Percentiles rank a stretch among this genome's conserved stretches.
These are phyloP conservation scores for Heliconius erato DNA, from an alignment of 2,888 invertebrate genomes.

Conservation along the genomic window DNA sequence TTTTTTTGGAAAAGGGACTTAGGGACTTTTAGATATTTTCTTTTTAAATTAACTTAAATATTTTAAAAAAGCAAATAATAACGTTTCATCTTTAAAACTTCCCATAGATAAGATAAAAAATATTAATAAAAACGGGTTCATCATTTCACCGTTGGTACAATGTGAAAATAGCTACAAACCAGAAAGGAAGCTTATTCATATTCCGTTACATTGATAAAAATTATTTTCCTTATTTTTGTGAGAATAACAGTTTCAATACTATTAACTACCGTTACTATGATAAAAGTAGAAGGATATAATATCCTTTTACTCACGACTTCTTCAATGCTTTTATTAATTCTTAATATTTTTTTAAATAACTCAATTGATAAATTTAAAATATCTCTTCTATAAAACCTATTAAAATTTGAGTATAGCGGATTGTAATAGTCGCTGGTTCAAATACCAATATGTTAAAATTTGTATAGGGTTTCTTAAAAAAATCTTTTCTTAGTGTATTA, in stretches of 20 bases:
- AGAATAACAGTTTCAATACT: neutral
- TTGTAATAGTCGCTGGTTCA: neutral
- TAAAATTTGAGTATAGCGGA: neutral
- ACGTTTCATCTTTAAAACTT: neutral
- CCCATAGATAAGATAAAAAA: neutral
- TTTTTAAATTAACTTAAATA: neutral
- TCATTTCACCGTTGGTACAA: neutral
- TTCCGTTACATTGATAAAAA: neutral
- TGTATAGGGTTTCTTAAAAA: neutral
- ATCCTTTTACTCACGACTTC: neutral
- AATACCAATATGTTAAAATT: neutral
- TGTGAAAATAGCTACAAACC: neutral
- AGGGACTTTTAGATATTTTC: no score
- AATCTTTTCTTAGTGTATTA: no score
- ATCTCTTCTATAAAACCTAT: no score
- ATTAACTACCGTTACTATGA: neutral
- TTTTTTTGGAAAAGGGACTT: no score
- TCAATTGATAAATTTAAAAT: neutral
- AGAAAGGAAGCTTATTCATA: neutral
- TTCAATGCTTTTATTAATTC: neutral
- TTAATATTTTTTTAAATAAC: neutral
- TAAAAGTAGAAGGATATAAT: neutral
- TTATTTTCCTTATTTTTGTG: neutral
- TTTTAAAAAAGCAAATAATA: neutral
- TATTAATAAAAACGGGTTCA: neutral